Percentiles rank a stretch among this genome's conserved stretches.
phyloP scores from a whole-genome alignment of 2,888 invertebrate genomes.

The Endomychus coccineus region DNA sequence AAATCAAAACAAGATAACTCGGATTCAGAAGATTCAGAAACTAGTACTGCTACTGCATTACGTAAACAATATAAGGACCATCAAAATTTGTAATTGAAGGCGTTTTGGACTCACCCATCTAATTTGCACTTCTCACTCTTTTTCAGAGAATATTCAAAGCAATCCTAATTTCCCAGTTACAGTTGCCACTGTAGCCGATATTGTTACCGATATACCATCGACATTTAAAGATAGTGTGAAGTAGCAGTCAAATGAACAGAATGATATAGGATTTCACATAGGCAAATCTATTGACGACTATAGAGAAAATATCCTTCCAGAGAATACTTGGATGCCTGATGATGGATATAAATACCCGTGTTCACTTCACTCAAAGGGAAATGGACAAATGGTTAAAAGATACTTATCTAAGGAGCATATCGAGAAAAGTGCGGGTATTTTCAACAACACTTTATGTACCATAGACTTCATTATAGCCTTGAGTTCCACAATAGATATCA shows the following conservation, averaged over 20 bases:
- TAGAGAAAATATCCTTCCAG: background rate
- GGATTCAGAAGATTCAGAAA: background rate
- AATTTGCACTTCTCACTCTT: no score
- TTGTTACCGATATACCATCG: background rate
- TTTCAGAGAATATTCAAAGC: background rate
- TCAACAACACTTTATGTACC: constrained; percentile 1
- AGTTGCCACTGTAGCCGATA: no score
- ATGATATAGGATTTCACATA: constrained; percentile 2
- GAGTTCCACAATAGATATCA: background rate
- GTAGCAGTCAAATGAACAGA: background rate
- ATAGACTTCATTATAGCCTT: constrained; percentile 1
- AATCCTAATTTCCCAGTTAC: background rate
- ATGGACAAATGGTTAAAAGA: constrained; percentile 1
- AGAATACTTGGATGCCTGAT: background rate
- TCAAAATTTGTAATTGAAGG: background rate
- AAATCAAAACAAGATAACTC: background rate
- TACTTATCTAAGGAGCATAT: constrained; percentile 1
- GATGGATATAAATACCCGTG: constrained; percentile 4
- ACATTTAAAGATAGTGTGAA: background rate
- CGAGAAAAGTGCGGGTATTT: background rate
- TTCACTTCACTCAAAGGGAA: constrained; percentile 1
- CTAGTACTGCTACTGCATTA: background rate
- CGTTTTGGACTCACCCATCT: no score
- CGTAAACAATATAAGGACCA: background rate
- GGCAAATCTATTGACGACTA: background rate